Evolutionary conservation across 2,113 vertebrate genomes (phyloP).

Genomic region (Pristiophorus japonicus): DNA sequence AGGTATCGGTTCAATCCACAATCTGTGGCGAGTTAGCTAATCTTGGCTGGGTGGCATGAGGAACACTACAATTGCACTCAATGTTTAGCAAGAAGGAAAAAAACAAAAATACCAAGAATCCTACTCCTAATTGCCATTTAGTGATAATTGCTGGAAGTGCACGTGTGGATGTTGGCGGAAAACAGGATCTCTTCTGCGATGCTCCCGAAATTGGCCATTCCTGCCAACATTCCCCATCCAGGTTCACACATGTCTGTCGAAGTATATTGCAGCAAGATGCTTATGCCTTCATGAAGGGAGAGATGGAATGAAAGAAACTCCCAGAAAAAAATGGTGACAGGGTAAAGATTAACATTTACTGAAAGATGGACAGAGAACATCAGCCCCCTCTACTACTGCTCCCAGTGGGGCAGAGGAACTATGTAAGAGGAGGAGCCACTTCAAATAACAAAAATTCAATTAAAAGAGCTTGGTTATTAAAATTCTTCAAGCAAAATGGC

Average conservation of each 20-base stretch:
- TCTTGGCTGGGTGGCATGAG: neutral
- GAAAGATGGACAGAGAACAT: neutral
- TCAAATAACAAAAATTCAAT: neutral
- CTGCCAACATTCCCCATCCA: neutral
- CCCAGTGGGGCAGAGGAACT: neutral
- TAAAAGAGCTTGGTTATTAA: neutral
- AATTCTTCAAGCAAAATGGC: neutral
- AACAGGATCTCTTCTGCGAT: neutral
- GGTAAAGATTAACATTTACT: neutral
- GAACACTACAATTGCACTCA: neutral
- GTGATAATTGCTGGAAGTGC: neutral
- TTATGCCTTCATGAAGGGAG: neutral
- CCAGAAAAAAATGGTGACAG: neutral
- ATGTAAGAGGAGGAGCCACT: neutral
- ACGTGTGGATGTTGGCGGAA: neutral
- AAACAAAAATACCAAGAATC: neutral
- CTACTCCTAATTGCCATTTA: neutral
- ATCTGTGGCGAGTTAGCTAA: no score
- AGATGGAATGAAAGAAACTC: neutral
- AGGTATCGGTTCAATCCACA: no score
- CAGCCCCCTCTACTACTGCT: neutral
- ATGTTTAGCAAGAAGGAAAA: neutral
- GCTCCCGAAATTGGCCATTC: neutral
- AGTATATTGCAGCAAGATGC: neutral
- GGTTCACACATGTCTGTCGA: neutral